phyloP scores from a whole-genome alignment of 2,797 vertebrate species.

The Nannoperca australis region DNA sequence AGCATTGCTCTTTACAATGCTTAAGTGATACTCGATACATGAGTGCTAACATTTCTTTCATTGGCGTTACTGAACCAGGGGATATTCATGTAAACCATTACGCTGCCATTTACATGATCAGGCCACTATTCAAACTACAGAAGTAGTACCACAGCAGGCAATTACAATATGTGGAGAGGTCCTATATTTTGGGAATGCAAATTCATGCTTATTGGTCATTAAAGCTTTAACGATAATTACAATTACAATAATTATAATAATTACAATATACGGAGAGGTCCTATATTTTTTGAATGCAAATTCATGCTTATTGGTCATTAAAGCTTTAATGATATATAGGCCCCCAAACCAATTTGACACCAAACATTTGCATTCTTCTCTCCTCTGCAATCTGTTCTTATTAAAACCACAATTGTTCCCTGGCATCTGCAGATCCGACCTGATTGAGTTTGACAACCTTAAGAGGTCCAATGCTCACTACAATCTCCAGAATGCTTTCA shows the following conservation, averaged over 20 bases:
- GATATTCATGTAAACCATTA: constrained; percentile 31
- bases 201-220: neutral
- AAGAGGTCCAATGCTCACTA: constrained; percentile 96
- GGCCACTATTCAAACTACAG: constrained; percentile 22
- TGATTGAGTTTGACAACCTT: constrained; percentile 93
- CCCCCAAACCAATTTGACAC: neutral
- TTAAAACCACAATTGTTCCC: constrained; percentile 43
- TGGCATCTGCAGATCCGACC: constrained; percentile 86
- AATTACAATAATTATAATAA: too few relatives aligned
- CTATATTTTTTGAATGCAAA: neutral
- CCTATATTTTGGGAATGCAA: neutral
- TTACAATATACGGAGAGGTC: too few relatives aligned
- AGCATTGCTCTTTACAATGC: constrained; percentile 12
- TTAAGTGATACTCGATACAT: constrained; percentile 23
- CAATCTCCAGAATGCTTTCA: constrained; percentile 96
- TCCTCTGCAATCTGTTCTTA: constrained; percentile 12
- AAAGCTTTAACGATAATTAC: neutral
- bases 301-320: neutral
- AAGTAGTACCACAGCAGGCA: neutral
- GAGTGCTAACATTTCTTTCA: constrained; percentile 19
- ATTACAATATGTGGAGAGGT: constrained; percentile 1
- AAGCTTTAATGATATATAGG: neutral
- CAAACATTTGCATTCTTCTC: neutral
- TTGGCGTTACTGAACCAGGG: constrained; percentile 14
- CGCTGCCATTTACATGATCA: constrained; percentile 26